A percentile compares a stretch with the other conserved stretches of the same genome.
phyloP scores from a whole-genome alignment of 2,797 vertebrate species.

The Tenualosa thibaudeaui region DNA sequence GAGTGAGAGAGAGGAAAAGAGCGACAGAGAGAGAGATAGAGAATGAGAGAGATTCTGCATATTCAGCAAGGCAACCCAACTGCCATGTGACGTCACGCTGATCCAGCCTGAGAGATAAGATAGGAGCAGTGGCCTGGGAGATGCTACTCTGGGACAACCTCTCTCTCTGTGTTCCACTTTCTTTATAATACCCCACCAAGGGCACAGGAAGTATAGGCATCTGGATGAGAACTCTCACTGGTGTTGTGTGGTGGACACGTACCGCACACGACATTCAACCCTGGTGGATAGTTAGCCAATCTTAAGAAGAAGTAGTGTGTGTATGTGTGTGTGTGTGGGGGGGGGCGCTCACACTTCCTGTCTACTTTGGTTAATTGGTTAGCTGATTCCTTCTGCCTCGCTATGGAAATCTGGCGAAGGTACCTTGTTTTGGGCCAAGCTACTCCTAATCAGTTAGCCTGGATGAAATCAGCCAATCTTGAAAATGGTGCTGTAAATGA shows the following conservation, averaged over 20 bases:
- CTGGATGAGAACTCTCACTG: neutral
- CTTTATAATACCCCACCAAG: neutral
- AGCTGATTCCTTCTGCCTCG: neutral
- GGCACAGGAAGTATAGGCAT: neutral
- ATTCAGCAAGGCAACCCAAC: conserved; percentile 16
- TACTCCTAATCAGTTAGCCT: neutral
- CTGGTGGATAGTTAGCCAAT: neutral
- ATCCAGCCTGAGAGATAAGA: neutral
- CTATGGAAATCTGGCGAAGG: neutral
- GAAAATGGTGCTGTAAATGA: neutral
- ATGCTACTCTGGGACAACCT: neutral
- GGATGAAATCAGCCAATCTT: neutral
- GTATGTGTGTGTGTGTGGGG: neutral
- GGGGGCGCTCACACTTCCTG: neutral
- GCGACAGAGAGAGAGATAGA: conserved; percentile 47
- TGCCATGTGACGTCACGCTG: neutral
- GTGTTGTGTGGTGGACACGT: neutral
- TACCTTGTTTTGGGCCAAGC: neutral
- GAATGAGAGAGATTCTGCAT: conserved; percentile 42
- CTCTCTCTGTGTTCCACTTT: neutral
- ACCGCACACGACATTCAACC: neutral
- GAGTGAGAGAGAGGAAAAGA: conserved; percentile 34
- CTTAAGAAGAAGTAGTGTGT: neutral
- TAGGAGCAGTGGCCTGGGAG: neutral
- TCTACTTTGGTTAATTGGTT: conserved; percentile 10